phyloP scores from a whole-genome alignment of 2,888 invertebrate species.

The Orchestes rusci region DNA sequence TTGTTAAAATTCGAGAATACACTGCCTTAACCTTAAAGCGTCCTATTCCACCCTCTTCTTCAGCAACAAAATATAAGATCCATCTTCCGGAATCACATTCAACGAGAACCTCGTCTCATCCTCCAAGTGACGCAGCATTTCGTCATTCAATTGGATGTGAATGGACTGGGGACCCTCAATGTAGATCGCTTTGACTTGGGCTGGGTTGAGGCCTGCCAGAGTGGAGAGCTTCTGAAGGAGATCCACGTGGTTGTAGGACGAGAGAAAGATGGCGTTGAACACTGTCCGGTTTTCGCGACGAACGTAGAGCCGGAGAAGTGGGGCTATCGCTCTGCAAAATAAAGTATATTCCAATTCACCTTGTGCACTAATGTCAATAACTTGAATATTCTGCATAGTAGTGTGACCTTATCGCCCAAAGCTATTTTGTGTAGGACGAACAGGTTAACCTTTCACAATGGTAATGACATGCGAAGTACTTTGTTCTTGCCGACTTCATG shows the following conservation, averaged over 20 bases:
- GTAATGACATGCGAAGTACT: too few relatives aligned
- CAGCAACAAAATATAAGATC: conserved; percentile 43
- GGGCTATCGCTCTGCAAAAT: conserved; percentile 55
- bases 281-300: conserved; percentile 59
- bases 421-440: too few relatives aligned
- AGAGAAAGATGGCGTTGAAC: conserved; percentile 78
- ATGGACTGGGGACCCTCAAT: conserved; percentile 80
- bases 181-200: conserved; percentile 52
- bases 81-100: conserved; percentile 47
- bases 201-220: conserved; percentile 48
- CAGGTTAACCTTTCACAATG: too few relatives aligned
- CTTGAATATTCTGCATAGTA: too few relatives aligned
- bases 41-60: conserved; percentile 40
- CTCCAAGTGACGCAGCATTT: conserved; percentile 74
- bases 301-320: conserved; percentile 77
- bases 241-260: conserved; percentile 58
- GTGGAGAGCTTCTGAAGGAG: conserved; percentile 57
- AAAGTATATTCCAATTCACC: conserved; percentile 3
- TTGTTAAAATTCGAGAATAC: too few relatives aligned
- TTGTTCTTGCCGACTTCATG: too few relatives aligned
- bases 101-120: conserved; percentile 68
- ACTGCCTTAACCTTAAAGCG: too few relatives aligned
- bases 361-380: too few relatives aligned
- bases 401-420: too few relatives aligned
- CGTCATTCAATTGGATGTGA: conserved; percentile 76